Conservation (phyloP, 2,113 vertebrate species). For the Acanthochromis polyacanthus region DNA sequence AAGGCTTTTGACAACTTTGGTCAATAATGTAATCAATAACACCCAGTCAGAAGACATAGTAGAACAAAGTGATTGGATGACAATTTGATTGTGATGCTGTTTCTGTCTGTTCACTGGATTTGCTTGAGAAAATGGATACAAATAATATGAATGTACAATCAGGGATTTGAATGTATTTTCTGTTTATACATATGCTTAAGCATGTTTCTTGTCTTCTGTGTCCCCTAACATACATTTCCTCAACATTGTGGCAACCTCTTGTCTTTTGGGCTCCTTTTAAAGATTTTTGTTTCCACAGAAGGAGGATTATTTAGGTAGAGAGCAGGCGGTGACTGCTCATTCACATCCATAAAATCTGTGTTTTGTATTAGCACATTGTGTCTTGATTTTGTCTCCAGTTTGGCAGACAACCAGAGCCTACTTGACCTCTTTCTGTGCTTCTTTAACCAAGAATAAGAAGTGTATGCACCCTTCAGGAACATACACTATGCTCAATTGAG, state of each 20-base stretch:
- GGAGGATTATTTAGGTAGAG: background rate
- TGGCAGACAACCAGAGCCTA: background rate
- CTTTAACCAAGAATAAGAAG: background rate
- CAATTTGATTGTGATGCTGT: constrained; percentile 19
- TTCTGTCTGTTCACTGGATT: background rate
- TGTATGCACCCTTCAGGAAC: background rate
- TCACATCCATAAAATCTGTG: no score
- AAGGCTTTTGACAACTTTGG: constrained; percentile 57
- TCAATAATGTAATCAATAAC: constrained; percentile 55
- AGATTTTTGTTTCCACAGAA: background rate
- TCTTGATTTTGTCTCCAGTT: no score
- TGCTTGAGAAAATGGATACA: constrained; percentile 8
- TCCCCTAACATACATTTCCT: background rate
- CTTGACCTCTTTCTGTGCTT: constrained; percentile 10
- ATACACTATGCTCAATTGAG: background rate
- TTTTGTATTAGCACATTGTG: no score
- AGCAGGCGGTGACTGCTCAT: no score
- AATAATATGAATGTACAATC: background rate
- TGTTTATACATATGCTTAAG: background rate
- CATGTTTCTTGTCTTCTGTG: background rate
- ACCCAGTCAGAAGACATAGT: constrained; percentile 26
- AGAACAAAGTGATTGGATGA: constrained; percentile 46
- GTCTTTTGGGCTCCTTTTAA: background rate
- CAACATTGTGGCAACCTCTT: background rate
- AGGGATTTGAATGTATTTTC: background rate